These are phyloP conservation scores for Amaurobius ferox DNA, from an alignment of 2,888 invertebrate species.

Conservation along the genomic window DNA sequence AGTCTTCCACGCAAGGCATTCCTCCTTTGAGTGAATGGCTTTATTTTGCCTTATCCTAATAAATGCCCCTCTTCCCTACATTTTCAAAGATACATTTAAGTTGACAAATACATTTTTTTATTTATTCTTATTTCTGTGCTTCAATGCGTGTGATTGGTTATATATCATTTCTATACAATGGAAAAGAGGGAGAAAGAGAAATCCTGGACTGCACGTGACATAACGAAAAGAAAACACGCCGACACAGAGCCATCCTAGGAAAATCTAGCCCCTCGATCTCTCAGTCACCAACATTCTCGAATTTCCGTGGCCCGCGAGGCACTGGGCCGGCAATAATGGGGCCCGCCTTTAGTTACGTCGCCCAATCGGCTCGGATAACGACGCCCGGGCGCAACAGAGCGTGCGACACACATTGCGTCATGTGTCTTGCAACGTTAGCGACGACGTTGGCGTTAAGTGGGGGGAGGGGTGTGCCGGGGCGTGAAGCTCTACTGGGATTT, in stretches of 20 bases:
- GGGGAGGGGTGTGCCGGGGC: neutral
- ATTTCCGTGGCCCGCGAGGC: slow-evolving; percentile 1
- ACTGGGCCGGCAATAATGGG: slow-evolving; percentile 29
- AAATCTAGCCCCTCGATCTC: neutral
- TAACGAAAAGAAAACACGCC: no score
- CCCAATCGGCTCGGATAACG: slow-evolving; percentile 16
- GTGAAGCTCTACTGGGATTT: slow-evolving; percentile 4
- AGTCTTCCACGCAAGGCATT: no score
- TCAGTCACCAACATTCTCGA: neutral
- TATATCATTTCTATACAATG: no score
- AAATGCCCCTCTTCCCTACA: no score
- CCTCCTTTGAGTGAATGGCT: no score
- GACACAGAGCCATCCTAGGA: neutral
- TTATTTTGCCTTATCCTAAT: no score
- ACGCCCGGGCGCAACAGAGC: neutral
- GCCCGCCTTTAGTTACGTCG: slow-evolving; percentile 35
- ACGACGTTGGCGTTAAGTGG: neutral
- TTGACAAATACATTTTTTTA: no score
- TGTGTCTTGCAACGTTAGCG: slow-evolving; percentile 4
- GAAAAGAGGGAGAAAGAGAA: no score
- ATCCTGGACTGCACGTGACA: no score
- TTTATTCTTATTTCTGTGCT: no score
- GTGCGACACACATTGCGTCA: slow-evolving; percentile 6
- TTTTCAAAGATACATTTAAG: no score
- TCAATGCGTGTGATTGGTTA: no score